Base-by-base conservation (phyloP, 2,888 invertebrate species). In the Acleris sparsana region DNA sequence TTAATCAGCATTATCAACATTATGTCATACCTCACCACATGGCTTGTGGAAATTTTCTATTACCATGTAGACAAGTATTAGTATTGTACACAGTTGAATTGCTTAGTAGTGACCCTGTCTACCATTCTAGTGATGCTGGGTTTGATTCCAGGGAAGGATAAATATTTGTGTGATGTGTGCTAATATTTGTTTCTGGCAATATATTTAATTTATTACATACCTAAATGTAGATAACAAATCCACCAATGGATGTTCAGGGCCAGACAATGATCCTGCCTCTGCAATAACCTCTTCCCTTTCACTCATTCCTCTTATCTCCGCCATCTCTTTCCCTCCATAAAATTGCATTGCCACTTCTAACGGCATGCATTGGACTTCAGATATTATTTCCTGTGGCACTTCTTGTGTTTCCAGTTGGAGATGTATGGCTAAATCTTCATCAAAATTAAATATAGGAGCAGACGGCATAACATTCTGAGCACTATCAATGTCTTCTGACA, bases 151-250 rank as follows among this genome's bases (percentile, higher is more conserved):
- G 29, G 29, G 0, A 29, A 6, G 25, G 25, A 7, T 1, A 29
- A 7, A 29, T 33, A 33, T 33, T 33, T 33, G 2, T 9, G 9
- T 33, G 7, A 25, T 25, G 25, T 5, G 6, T 0, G 25, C 25
- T 7, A 25, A 7, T 25, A 25, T 25, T 7, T 25, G 6, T 25
- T 25, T 25, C 25, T 7, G 25, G 25, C 25, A 25, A 25, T 25
- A 25, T 25, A 25, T 25, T 25, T 25, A 5, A 25, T 5, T 25
- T 25, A 46, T 46, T 46, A 55, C 55, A 22, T 78, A 90, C 92
- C 86, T 88, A 71, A 90, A 89, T 65, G 89, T 91, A n/a, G 87
- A 82, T 20, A 92, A 72, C 44, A 92, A 79, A 77, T 92, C 92
- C 11, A 91, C 85, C 55, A 92, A 77, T 9, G 90, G 89, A 77